phyloP scores from a whole-genome alignment of 2,888 invertebrate species.

The Netelia fuscicornis region DNA sequence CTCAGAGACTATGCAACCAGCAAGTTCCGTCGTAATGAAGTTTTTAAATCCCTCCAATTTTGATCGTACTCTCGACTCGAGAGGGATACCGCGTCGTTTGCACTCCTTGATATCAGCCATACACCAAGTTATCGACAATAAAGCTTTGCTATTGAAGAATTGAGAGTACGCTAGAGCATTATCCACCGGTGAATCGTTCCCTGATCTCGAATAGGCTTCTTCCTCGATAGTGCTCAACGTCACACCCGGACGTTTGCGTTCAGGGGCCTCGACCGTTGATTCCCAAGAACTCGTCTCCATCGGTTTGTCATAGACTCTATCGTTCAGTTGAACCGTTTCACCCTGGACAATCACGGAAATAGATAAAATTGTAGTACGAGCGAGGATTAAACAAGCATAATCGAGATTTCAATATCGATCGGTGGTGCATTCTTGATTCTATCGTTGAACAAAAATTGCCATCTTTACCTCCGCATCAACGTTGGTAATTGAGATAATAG shows the following conservation, averaged over 20 bases:
- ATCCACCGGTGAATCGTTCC: too few relatives aligned
- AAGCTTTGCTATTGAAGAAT: too few relatives aligned
- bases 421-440: background rate
- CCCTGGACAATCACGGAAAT: conserved; percentile 63
- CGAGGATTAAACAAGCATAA: conserved; percentile 12
- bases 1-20: background rate
- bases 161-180: too few relatives aligned
- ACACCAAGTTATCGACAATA: too few relatives aligned
- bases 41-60: too few relatives aligned
- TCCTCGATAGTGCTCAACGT: conserved; percentile 2
- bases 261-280: too few relatives aligned
- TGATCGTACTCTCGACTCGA: too few relatives aligned
- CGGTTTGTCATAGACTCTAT: conserved; percentile 28
- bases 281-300: background rate
- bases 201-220: background rate
- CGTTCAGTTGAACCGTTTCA: conserved; percentile 59
- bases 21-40: background rate
- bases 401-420: conserved; percentile 7
- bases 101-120: too few relatives aligned
- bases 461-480: background rate
- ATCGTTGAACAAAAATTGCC: background rate
- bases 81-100: too few relatives aligned
- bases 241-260: too few relatives aligned
- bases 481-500: background rate
- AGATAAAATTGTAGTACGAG: conserved; percentile 51